Base-by-base conservation (phyloP, 2,888 invertebrate species). In the Tetheella fluctuosa region DNA sequence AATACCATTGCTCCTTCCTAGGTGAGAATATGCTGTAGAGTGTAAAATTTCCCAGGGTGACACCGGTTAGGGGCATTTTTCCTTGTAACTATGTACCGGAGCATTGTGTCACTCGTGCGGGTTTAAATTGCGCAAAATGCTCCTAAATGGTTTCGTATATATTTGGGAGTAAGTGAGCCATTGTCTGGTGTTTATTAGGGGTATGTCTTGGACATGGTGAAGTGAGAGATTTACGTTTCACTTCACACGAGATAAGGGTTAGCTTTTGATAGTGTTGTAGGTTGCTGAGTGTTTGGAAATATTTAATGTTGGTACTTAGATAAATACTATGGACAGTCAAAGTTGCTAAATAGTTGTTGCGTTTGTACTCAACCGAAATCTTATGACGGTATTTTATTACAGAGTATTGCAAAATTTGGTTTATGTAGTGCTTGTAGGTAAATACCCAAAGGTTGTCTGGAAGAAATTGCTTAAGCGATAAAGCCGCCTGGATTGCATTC, bases 11-110 rank as follows among this genome's bases (percentile, higher is more conserved):
- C 78, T 69, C 74, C 73, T 78, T 72, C 71, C 75, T 79, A 84
- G 85, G 86, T 84, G 86, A 83, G 80, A 86, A 83, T 84, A 86
- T 85, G 85, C 81, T 84, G 83, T 76, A 80, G 76, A 84, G 84
- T 85, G 84, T 85, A 84, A 85, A 86, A 86, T 85, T 84, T 84
- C 83, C 84, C 83, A 80, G 75, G 84, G 80, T 81, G 84, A 86
- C 85, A 83, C 69, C 79, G 76, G 74, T 77, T 77, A 77, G 76
- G 74, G 76, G 76, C 79, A 79, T 80, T 83, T 84, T 83, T 80
- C 80, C 79, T 80, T 81, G 83, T 84, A 80, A 81, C 82, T 81
- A 80, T 80, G 79, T 78, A 48, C 71, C 71, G 59, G 60, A 66
- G 73, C 72, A 75, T 81, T 79, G n/a, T 80, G 79, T 70, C 78